Base-by-base conservation (phyloP, 1,140 invertebrate species). In the Daktulosphaira vitifoliae region DNA sequence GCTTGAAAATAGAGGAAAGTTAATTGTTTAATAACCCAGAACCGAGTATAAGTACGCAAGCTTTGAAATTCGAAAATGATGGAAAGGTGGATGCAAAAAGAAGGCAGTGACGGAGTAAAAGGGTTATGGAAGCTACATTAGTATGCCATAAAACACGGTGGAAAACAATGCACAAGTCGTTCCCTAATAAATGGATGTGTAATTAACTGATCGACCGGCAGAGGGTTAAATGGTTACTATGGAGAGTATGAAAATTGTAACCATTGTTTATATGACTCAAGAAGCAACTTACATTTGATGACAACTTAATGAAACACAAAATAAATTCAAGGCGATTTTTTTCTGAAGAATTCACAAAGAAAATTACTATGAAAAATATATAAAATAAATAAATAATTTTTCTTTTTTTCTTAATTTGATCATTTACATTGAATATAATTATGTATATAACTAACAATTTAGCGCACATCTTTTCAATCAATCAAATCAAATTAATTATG, bases 141-240 rank as follows among this genome's bases (percentile, higher is more conserved):
- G 44, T 46, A 39, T 25, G 29, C 29, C 39, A 62, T 62, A 62
- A 62, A 62, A 62, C 56, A 62, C 25, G 42, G 46, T 39, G 56
- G 56, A 62, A 39, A 62, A 62, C 56, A 62, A 62, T 62, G 26
- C 29, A 33, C 56, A 25, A 62, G 13, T 22, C 42, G 56, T 62
- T 33, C 25, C 25, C 42, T 48, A 62, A 62, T 39, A 46, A 62
- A 62, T 48, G 42, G 56, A n/a, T 46, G 42, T 37, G 23, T 62
- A 62, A 62, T 62, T 62, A 62, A 62, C 56, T 25, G 56, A 62
- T 62, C 42, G 56, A 62, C 56, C 13, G 22, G 42, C 1, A 16
- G 52, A 1, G 22, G 37, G 13, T 16, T 15, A 48, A 18, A 62
- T 23, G 26, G 56, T 11, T 16, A n/a, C 5, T 7, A 16, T 7